A percentile compares a stretch with the other conserved stretches of the same genome.
Evolutionary conservation across 2,888 invertebrate species (phyloP).

Genomic region (Papilio protenor): DNA sequence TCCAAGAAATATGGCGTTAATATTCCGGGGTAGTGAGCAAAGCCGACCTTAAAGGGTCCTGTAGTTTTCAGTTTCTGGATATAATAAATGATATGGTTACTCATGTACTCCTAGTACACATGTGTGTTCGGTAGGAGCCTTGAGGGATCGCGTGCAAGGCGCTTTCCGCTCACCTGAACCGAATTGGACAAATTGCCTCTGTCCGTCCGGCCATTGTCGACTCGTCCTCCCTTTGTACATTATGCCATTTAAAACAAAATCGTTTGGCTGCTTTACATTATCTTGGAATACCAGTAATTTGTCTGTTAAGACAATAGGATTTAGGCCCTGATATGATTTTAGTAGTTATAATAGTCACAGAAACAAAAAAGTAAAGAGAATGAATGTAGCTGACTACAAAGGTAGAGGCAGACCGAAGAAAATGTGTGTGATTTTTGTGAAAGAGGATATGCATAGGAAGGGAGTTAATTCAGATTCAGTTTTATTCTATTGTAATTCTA

Average conservation of each 20-base stretch:
- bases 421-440: too few species aligned
- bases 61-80: neutral
- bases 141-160: slow-evolving; percentile 37
- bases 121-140: neutral
- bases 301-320: neutral
- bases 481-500: neutral
- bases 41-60: neutral
- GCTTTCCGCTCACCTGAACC: slow-evolving; percentile 29
- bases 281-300: neutral
- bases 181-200: slow-evolving; percentile 32
- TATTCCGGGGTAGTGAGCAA: too few species aligned
- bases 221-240: neutral
- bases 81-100: neutral
- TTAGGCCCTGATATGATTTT: too few species aligned
- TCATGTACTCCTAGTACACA: neutral
- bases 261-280: neutral
- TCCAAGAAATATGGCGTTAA: too few species aligned
- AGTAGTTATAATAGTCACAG: too few species aligned
- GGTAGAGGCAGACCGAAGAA: too few species aligned
- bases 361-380: too few species aligned
- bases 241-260: neutral
- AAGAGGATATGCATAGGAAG: too few species aligned
- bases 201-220: slow-evolving; percentile 27
- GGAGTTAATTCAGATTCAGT: too few species aligned
- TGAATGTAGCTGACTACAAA: too few species aligned